phyloP scores from a whole-genome alignment of 2,113 vertebrate genomes.

The Semnornis frantzii region DNA sequence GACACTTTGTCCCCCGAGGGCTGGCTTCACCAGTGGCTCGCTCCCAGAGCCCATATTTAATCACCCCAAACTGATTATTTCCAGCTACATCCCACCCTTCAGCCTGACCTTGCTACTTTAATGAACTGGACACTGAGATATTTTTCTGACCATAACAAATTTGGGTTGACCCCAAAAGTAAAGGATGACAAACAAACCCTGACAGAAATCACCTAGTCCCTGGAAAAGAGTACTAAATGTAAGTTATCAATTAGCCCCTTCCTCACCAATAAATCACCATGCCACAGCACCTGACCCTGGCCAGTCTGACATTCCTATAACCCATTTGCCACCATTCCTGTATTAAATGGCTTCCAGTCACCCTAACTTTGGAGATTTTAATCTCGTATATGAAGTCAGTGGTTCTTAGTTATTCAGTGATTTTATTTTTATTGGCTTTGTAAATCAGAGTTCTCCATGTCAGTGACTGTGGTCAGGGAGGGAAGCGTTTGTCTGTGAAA shows the following conservation, averaged over 20 bases:
- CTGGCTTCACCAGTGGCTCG: rapidly evolving
- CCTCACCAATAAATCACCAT: background rate
- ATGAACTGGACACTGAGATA: background rate
- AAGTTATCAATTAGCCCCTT: slow-evolving; percentile 58
- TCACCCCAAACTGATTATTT: background rate
- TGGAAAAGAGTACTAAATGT: background rate
- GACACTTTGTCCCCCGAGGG: background rate
- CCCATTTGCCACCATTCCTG: slow-evolving; percentile 42
- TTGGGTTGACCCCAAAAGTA: slow-evolving; percentile 10
- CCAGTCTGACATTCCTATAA: slow-evolving; percentile 48
- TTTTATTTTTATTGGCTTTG: slow-evolving; percentile 81
- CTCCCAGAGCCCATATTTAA: background rate
- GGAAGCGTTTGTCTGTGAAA: slow-evolving; percentile 86
- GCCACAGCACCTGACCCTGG: slow-evolving; percentile 33
- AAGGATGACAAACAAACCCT: slow-evolving; percentile 1
- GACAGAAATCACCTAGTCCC: background rate
- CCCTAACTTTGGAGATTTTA: slow-evolving; percentile 71
- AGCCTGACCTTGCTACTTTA: slow-evolving; percentile 11
- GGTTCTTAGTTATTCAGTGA: slow-evolving; percentile 70
- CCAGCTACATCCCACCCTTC: background rate
- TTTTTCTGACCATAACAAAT: slow-evolving; percentile 21
- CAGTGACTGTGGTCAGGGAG: slow-evolving; percentile 69
- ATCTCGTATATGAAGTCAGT: slow-evolving; percentile 76
- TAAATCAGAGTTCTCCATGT: slow-evolving; percentile 80
- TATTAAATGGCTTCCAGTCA: slow-evolving; percentile 65